A percentile compares a stretch with the other conserved stretches of the same genome.
Conservation (phyloP, 2,888 invertebrate species). For the Geotrupes spiniger region DNA sequence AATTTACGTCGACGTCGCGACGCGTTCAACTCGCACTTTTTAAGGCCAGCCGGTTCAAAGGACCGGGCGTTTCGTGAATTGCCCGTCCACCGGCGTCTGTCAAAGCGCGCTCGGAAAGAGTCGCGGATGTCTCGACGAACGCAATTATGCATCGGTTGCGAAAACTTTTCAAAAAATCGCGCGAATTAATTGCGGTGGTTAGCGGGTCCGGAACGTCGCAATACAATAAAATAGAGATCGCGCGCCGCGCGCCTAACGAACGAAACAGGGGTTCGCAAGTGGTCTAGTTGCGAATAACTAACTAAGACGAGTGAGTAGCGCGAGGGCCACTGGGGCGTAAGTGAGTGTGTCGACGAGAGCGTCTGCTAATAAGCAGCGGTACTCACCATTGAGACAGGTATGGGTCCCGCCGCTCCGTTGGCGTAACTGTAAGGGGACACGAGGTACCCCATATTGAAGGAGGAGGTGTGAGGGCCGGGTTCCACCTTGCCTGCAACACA, state of each 20-base stretch:
- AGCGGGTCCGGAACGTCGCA: too few relatives aligned
- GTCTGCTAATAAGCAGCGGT: background rate
- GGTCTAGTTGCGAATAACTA: slow-evolving; percentile 4
- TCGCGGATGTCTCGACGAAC: background rate
- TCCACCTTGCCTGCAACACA: slow-evolving; percentile 72
- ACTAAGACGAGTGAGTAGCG: slow-evolving; percentile 19
- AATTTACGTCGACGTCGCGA: too few relatives aligned
- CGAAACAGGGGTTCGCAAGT: too few relatives aligned
- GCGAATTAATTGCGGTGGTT: too few relatives aligned
- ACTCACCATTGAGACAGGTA: slow-evolving; percentile 89
- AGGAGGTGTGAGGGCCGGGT: slow-evolving; percentile 72
- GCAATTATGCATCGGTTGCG: slow-evolving; percentile 1
- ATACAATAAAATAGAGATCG: too few relatives aligned
- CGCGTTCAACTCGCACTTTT: too few relatives aligned
- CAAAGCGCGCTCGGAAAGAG: background rate
- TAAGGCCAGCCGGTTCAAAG: too few relatives aligned
- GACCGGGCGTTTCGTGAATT: too few relatives aligned
- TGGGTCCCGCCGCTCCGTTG: slow-evolving; percentile 80
- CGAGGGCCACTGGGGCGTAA: background rate
- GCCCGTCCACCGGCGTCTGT: too few relatives aligned
- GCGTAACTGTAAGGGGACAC: slow-evolving; percentile 88
- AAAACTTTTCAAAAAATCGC: too few relatives aligned
- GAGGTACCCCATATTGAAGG: slow-evolving; percentile 90
- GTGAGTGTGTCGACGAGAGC: background rate
- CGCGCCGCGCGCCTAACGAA: too few relatives aligned